Base-by-base conservation (phyloP, 2,113 vertebrate genomes). In the Erinaceus europaeus region DNA sequence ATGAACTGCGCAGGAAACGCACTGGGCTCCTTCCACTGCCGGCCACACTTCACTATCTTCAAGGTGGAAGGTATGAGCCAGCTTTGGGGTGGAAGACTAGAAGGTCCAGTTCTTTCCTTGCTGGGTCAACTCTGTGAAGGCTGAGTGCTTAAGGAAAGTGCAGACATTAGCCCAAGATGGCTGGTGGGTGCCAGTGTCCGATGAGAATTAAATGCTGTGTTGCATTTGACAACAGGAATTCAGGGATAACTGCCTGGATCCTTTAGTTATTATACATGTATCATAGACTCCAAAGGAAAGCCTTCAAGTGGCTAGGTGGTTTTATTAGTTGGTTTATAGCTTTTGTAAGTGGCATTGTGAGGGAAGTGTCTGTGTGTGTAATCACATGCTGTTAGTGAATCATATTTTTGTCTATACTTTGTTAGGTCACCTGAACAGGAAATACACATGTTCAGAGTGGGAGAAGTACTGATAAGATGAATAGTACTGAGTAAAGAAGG, bases 1-100 rank as follows among this genome's bases (percentile, higher is more conserved):
- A 98, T 98, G 97, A 99, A 98, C 96, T 99, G 99, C 81, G 98
- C 98, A 4, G 99, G 98, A 34, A 99, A 99, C 0, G 98, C 99
- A 0, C 93, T 99, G 87, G 98, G 99, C 46, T 97, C 98, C 64
- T 97, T 99, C 94, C 98, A 99, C 84, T 99, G 98, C 96, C 96
- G 97, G 86, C 97, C 97, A 23, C 98, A 99, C 92, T 97, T 98
- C 13, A 98, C 98, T 17, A 97, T 99, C 95, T 97, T 99, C 93
- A 97, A 97, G 95, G 96, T 99, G 20, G 98, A 98, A 96, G 98
- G 98, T 99, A 98, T 98, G n/a, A 18, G 48, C 20, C 17, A 55
- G 53, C 21, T 20, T 55, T 25, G 53, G 53, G 50, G 50, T 52
- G 53, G 20, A n/a, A n/a, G n/a, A 21, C 53, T 18, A 12, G 20